Evolutionary conservation across 2,888 invertebrate species (phyloP).

Genomic region (Ochropleura plecta): DNA sequence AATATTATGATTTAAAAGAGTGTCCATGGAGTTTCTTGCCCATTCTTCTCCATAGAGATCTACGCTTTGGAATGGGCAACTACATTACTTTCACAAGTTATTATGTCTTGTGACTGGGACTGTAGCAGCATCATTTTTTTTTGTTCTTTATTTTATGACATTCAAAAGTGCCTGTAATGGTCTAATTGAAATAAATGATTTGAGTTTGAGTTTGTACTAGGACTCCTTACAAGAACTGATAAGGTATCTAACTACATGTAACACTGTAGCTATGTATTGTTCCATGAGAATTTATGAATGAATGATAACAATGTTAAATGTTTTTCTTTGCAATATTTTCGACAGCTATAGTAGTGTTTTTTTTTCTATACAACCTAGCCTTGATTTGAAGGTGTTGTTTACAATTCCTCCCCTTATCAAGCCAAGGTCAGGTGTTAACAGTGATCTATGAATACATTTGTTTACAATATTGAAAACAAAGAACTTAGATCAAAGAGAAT

Average conservation of each 20-base stretch:
- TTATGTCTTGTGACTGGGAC: no score
- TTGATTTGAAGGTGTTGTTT: neutral
- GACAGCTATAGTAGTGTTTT: neutral
- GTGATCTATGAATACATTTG: neutral
- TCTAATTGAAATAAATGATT: no score
- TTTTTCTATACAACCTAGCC: no score
- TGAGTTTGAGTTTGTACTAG: no score
- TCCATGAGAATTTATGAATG: slow-evolving; percentile 42
- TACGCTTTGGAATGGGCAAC: no score
- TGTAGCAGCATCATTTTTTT: no score
- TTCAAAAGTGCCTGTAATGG: no score
- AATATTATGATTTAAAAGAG: no score
- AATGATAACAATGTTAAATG: slow-evolving; percentile 9
- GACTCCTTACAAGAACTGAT: slow-evolving; percentile 27
- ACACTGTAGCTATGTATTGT: slow-evolving; percentile 9
- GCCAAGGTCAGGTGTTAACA: slow-evolving; percentile 2
- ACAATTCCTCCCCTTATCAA: neutral
- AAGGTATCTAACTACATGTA: slow-evolving; percentile 22
- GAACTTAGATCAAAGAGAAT: neutral
- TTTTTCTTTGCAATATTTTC: slow-evolving; percentile 10
- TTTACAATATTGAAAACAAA: slow-evolving; percentile 22
- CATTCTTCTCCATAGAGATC: no score
- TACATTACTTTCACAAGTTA: no score
- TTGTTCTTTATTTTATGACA: no score
- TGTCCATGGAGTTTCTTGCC: no score